Evolutionary conservation across 2,888 invertebrate genomes (phyloP).

Genomic region (Leptothorax acervorum): DNA sequence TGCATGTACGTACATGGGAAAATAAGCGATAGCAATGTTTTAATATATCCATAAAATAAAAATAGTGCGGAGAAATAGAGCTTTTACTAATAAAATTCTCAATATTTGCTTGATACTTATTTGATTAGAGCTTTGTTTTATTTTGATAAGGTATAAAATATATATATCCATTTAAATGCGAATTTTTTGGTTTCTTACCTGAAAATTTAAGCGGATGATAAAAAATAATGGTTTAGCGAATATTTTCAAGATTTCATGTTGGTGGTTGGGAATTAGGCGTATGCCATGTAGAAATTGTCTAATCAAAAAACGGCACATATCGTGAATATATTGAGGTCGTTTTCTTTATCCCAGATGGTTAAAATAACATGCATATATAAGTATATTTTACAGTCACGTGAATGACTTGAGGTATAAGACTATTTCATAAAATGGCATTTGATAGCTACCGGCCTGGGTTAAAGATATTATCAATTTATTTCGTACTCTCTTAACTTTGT

Average conservation of each 20-base stretch:
- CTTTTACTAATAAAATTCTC: constrained; percentile 25
- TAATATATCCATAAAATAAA: neutral
- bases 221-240: neutral
- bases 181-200: neutral
- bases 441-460: constrained; percentile 45
- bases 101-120: neutral
- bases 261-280: neutral
- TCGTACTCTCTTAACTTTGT: constrained; percentile 66
- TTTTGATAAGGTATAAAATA: neutral
- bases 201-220: neutral
- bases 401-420: constrained; percentile 21
- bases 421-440: constrained; percentile 70
- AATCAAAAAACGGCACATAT: neutral
- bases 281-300: neutral
- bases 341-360: constrained; percentile 14
- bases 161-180: neutral
- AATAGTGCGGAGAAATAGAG: neutral
- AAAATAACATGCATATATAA: constrained; percentile 74
- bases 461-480: constrained; percentile 76
- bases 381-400: constrained; percentile 69
- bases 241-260: neutral
- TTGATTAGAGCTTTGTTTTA: neutral
- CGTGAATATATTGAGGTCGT: constrained; percentile 21
- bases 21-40: constrained; percentile 35
- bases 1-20: neutral